These are phyloP conservation scores for Notodonta ziczac DNA, from an alignment of 2,888 invertebrate genomes.

Conservation along the genomic window DNA sequence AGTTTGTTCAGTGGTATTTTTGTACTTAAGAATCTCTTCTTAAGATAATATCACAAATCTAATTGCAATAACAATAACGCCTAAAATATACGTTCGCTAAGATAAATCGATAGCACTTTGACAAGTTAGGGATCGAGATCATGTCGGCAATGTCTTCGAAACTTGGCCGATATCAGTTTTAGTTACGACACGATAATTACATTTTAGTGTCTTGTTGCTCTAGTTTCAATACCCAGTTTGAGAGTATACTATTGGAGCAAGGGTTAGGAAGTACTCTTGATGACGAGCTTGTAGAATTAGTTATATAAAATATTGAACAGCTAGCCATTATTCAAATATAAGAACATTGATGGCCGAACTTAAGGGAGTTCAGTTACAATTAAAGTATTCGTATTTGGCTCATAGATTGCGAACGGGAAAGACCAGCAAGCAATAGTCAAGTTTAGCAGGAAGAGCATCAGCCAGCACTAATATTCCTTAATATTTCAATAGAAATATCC, in stretches of 20 bases:
- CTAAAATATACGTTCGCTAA: background rate
- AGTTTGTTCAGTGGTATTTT: too few species aligned
- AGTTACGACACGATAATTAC: conserved; percentile 8
- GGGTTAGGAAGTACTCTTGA: conserved; percentile 8
- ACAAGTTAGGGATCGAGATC: conserved; percentile 4
- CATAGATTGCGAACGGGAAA: too few species aligned
- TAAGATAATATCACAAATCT: background rate
- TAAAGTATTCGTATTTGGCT: too few species aligned
- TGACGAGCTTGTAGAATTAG: too few species aligned
- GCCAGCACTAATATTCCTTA: too few species aligned
- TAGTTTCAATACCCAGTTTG: conserved; percentile 14
- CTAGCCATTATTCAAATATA: too few species aligned
- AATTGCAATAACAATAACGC: background rate
- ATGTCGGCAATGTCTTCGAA: conserved; percentile 5
- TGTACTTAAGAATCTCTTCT: background rate
- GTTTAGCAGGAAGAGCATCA: too few species aligned
- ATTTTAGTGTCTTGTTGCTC: conserved; percentile 10
- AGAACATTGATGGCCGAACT: too few species aligned
- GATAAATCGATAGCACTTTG: conserved; percentile 4
- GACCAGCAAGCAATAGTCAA: too few species aligned
- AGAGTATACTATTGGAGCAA: conserved; percentile 13
- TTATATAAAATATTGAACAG: too few species aligned
- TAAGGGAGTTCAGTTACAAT: too few species aligned
- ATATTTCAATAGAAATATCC: too few species aligned
- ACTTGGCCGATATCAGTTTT: conserved; percentile 14